Conservation (phyloP, 2,888 invertebrate species). For the Platycheirus rosarum region DNA sequence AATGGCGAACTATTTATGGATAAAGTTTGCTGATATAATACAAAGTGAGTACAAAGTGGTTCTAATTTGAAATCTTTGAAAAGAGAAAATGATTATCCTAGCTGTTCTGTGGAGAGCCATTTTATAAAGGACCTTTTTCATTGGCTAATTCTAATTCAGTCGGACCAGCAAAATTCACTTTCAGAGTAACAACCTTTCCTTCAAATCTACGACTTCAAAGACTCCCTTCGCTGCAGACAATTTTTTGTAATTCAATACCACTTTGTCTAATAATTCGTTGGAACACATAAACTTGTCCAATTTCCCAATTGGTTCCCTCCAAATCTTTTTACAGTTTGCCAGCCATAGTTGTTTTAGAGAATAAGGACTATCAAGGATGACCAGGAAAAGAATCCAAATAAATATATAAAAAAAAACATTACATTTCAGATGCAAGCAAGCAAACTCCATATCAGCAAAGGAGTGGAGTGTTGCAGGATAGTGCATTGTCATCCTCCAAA, state of each 20-base stretch:
- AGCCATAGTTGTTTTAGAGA: not conserved
- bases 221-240: not conserved
- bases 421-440: conserved; percentile 36
- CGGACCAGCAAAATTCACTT: no score
- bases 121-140: no score
- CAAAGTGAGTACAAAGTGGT: no score
- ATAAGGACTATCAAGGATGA: conserved; percentile 7
- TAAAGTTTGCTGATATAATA: no score
- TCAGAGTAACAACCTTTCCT: no score
- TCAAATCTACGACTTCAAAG: no score
- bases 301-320: conserved; percentile 56
- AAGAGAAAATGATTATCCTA: no score
- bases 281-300: conserved; percentile 54
- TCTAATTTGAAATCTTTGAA: no score
- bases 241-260: conserved; percentile 17
- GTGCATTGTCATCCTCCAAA: conserved; percentile 34
- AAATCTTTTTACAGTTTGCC: conserved; percentile 20
- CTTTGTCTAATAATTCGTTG: conserved; percentile 28
- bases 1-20: no score
- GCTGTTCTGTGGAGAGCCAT: no score
- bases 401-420: conserved; percentile 51
- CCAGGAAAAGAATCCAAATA: conserved; percentile 24
- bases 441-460: conserved; percentile 32
- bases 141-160: no score
- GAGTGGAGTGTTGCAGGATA: conserved; percentile 24